These are phyloP conservation scores for Sebastes variabilis DNA, from an alignment of 2,797 vertebrate species.

Conservation along the genomic window DNA sequence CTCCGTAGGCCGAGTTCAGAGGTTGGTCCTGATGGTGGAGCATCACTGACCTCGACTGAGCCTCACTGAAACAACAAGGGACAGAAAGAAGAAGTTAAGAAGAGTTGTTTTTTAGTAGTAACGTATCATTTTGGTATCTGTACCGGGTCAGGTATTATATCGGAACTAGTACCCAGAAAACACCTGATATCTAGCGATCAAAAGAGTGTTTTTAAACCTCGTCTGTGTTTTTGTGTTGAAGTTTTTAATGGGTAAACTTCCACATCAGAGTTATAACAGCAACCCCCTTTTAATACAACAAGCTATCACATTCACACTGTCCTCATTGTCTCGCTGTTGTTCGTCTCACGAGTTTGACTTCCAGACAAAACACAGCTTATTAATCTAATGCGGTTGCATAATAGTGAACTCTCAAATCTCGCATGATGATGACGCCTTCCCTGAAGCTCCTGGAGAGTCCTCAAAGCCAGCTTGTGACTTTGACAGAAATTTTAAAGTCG, in stretches of 20 bases:
- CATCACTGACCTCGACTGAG: slow-evolving; percentile 74
- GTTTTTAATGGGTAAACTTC: background rate
- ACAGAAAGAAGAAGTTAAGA: background rate
- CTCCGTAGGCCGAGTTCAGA: slow-evolving; percentile 56
- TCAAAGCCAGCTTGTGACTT: background rate
- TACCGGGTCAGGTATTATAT: background rate
- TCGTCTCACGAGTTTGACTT: background rate
- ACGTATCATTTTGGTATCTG: background rate
- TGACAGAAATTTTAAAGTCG: background rate
- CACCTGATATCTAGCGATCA: background rate
- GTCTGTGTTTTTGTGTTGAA: background rate
- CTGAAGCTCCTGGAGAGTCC: background rate
- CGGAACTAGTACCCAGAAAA: background rate
- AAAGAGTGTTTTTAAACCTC: background rate
- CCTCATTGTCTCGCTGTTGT: background rate
- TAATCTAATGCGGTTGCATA: background rate
- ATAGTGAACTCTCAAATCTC: background rate
- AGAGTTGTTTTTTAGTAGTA: too few relatives aligned
- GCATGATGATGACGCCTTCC: background rate
- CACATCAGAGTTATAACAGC: background rate
- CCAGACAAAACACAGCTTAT: background rate
- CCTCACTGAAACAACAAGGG: slow-evolving; percentile 66
- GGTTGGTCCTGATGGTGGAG: slow-evolving; percentile 80
- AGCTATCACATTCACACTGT: background rate
- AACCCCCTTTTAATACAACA: background rate